Conservation (phyloP, 2,113 vertebrate genomes). For the Microtus ochrogaster region DNA sequence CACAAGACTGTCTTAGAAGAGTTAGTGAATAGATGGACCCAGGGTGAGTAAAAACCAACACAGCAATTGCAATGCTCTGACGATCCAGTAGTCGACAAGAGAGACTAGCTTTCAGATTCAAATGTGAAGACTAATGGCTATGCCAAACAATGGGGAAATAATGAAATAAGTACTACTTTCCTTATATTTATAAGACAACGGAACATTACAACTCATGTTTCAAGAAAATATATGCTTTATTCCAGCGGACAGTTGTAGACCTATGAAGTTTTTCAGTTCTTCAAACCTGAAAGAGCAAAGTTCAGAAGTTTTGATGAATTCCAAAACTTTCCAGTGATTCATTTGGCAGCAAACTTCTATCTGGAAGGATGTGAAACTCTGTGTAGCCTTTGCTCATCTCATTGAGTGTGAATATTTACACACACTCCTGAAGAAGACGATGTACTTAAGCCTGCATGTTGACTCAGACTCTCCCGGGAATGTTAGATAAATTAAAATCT, state of each 20-base stretch:
- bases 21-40: neutral
- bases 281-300: neutral
- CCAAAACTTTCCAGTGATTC: conserved; percentile 1
- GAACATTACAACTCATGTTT: neutral
- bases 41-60: neutral
- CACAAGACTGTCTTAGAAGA: neutral
- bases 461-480: conserved; percentile 26
- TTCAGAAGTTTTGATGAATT: neutral
- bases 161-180: neutral
- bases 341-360: conserved; percentile 42
- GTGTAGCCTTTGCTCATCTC: conserved; percentile 34
- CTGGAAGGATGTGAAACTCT: neutral
- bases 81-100: neutral
- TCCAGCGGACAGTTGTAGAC: neutral
- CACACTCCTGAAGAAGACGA: neutral
- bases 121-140: neutral
- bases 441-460: conserved; percentile 49
- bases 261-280: neutral
- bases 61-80: neutral
- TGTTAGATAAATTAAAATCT: conserved; percentile 49
- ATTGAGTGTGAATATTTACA: conserved; percentile 64
- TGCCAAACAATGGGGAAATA: neutral
- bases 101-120: neutral
- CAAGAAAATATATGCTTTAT: neutral
- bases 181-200: neutral